Evolutionary conservation across 37 sponge, comb jelly and placozoan genomes (phyloP).

Genomic region (Geodia barretti): DNA sequence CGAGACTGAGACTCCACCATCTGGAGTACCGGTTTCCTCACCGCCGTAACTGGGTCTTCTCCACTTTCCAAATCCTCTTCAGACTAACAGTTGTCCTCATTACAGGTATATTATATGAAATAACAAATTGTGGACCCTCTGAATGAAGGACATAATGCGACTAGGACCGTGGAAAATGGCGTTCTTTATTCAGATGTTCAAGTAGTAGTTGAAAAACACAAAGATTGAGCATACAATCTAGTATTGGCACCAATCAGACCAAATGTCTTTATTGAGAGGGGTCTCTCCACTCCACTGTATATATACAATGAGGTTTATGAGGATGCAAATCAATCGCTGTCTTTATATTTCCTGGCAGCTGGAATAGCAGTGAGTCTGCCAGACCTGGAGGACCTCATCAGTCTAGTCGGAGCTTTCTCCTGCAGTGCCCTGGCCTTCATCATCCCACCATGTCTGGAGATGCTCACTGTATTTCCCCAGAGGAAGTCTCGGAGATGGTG

Average conservation of each 20-base stretch:
- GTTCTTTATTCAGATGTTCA: too few relatives aligned
- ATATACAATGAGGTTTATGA: too few relatives aligned
- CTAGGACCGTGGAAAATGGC: too few relatives aligned
- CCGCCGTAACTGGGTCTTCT: neutral
- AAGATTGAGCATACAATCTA: too few relatives aligned
- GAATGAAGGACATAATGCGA: neutral
- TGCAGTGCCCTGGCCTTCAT: constrained; percentile 69
- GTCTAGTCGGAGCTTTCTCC: constrained; percentile 71
- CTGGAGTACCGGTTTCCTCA: constrained; percentile 10
- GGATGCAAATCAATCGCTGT: too few relatives aligned
- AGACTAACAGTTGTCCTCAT: constrained; percentile 46
- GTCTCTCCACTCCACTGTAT: too few relatives aligned
- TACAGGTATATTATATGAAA: constrained; percentile 64
- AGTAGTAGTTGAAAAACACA: too few relatives aligned
- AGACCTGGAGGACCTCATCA: constrained; percentile 57
- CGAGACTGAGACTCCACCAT: constrained; percentile 20
- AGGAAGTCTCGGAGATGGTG: neutral
- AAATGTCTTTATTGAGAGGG: too few relatives aligned
- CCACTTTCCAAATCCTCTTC: constrained; percentile 19
- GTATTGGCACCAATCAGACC: too few relatives aligned
- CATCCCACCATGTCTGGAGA: constrained; percentile 67
- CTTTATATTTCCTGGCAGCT: too few relatives aligned
- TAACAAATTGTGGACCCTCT: too few relatives aligned
- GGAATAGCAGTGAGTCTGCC: constrained; percentile 38
- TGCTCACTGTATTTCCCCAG: constrained; percentile 23